Base-by-base conservation (phyloP, 2,888 invertebrate species). In the Lepidonotus clava region DNA sequence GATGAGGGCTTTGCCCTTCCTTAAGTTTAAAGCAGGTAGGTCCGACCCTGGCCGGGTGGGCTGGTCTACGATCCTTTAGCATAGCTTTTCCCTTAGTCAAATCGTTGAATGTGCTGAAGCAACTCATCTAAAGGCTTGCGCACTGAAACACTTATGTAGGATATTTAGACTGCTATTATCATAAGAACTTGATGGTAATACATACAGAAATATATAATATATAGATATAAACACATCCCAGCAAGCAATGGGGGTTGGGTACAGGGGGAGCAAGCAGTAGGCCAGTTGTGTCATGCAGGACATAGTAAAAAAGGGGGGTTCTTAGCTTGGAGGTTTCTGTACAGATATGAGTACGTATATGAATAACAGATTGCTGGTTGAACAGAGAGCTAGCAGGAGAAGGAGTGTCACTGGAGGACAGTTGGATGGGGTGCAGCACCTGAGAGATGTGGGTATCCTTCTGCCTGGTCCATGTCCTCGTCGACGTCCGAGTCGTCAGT, bases 401-500 rank as follows among this genome's bases (percentile, higher is more conserved):
- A 61, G 14, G 61, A 61, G 21, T 24, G 21, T 24, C 28, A 61
- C 14, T 61, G 61, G 61, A 61, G 61, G 61, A 28, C 11, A 61
- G 61, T 28, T 8, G 36, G 2, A 71, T 71, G 36, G 71, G n/a
- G 41, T 80, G 80, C 80, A 80, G 80, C 83, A 83, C 83, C 83
- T 83, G 83, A 83, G 38, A 41, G 80, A 38, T 38, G 76, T 38
- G 40, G 84, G 38, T n/a, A 66, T 84, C 84, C 84, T 36, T 66
- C 61, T 0, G 40, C 41, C 71, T 24, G 34, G 11, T 71, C 85
- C 46, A 46, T 66, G 46, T 67, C 85, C 21, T 90, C 89, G 1
- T 92, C 95, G 89, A 96, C 95, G 87, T 95, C 95, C 91, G 96
- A 96, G 11, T 96, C 96, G 91, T 96, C 96, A 11, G 95, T 95